A percentile compares a stretch with the other conserved stretches of the same genome.
Conservation (phyloP, 2,888 invertebrate species). For the Hylaea fasciaria region DNA sequence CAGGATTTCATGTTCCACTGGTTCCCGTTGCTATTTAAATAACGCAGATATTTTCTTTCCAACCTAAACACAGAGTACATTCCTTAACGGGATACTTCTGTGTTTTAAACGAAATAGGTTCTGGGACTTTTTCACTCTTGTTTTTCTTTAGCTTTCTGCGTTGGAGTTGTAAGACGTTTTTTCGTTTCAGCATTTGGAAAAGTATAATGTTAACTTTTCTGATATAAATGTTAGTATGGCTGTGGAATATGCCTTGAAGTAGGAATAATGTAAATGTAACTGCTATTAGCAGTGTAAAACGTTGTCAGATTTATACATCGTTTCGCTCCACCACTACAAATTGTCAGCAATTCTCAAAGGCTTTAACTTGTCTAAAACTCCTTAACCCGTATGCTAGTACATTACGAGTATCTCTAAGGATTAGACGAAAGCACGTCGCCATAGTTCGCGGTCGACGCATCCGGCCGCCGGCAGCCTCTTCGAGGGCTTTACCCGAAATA, state of each 20-base stretch:
- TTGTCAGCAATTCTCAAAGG: constrained; percentile 43
- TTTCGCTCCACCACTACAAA: constrained; percentile 28
- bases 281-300: constrained; percentile 1
- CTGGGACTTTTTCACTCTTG: constrained; percentile 22
- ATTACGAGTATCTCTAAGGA: constrained; percentile 49
- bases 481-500: constrained; percentile 52
- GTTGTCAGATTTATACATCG: constrained; percentile 12
- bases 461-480: constrained; percentile 56
- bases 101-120: constrained; percentile 29
- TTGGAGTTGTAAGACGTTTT: constrained; percentile 3
- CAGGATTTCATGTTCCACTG: constrained; percentile 56
- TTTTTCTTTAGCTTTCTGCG: constrained; percentile 20
- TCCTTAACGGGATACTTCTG: constrained; percentile 39
- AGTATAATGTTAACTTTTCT: background rate
- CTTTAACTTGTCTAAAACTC: constrained; percentile 46
- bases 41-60: constrained; percentile 55
- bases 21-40: constrained; percentile 63
- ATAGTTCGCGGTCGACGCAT: constrained; percentile 53
- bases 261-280: too few relatives aligned
- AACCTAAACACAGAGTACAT: constrained; percentile 33
- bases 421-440: constrained; percentile 42
- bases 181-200: constrained; percentile 12
- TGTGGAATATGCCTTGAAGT: too few relatives aligned
- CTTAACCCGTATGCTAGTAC: constrained; percentile 39
- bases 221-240: background rate